These are phyloP conservation scores for Synergus laeviventris DNA, from an alignment of 2,888 invertebrate species.

Conservation along the genomic window DNA sequence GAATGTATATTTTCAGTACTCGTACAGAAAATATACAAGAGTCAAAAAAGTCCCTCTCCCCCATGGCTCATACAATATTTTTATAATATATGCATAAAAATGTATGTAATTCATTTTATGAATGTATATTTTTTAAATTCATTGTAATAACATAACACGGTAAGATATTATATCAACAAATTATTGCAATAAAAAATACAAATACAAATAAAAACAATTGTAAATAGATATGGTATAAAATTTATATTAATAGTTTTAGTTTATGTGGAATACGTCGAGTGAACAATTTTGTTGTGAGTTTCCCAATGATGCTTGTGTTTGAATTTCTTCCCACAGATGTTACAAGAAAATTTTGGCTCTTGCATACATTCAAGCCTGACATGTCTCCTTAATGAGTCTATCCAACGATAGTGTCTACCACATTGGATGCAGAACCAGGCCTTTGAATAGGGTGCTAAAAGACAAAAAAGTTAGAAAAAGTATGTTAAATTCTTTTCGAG, in stretches of 20 bases:
- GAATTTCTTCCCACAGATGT: conserved; percentile 73
- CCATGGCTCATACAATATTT: too few relatives aligned
- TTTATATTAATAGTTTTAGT: neutral
- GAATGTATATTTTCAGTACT: too few relatives aligned
- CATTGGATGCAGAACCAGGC: conserved; percentile 69
- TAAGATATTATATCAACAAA: too few relatives aligned
- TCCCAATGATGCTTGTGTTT: conserved; percentile 75
- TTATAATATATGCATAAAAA: too few relatives aligned
- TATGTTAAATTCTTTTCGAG: neutral
- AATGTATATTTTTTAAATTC: neutral
- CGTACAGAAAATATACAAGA: too few relatives aligned
- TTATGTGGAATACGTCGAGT: neutral
- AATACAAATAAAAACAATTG: neutral
- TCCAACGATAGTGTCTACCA: conserved; percentile 73
- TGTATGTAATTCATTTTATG: neutral
- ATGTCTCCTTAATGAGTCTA: conserved; percentile 74
- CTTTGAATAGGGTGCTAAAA: conserved; percentile 14
- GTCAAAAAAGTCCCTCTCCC: too few relatives aligned
- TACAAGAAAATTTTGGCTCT: conserved; percentile 73
- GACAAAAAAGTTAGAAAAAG: neutral
- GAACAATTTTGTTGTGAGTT: conserved; percentile 48
- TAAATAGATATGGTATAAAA: neutral
- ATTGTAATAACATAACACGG: too few relatives aligned
- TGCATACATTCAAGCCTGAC: conserved; percentile 76
- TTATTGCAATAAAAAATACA: too few relatives aligned